Conservation (phyloP, 2,797 vertebrate species). For the Meriones psammophilus region DNA sequence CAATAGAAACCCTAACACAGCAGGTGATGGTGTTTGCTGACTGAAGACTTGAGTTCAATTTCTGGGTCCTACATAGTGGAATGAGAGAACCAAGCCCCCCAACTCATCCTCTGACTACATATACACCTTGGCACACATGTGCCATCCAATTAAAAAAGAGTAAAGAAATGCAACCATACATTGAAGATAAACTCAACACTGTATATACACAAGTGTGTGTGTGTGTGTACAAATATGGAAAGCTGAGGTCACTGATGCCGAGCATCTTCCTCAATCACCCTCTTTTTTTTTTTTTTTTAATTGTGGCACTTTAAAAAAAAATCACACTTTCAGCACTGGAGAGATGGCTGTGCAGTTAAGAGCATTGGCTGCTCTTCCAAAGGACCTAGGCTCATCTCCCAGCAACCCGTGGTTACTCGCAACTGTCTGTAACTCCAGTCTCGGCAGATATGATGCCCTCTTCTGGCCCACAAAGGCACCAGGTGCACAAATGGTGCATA, state of each 20-base stretch:
- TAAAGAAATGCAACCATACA: background rate
- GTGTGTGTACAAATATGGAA: background rate
- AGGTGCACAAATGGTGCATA: background rate
- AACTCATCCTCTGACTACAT: background rate
- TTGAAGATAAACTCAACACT: background rate
- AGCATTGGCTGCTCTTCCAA: background rate
- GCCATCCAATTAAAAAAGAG: background rate
- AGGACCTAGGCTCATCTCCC: background rate
- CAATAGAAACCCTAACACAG: background rate
- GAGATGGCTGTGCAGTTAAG: background rate
- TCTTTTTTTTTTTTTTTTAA: background rate
- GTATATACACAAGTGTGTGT: background rate
- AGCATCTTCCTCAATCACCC: background rate
- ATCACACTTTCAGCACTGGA: background rate
- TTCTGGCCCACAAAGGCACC: background rate
- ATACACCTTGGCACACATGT: no score
- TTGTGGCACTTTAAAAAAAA: background rate
- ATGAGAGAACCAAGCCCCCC: background rate
- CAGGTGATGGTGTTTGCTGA: background rate
- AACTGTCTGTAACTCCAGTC: background rate
- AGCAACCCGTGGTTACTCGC: no score
- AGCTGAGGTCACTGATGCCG: background rate
- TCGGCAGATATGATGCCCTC: background rate
- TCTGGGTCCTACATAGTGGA: no score
- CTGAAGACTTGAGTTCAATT: background rate